phyloP scores from a whole-genome alignment of 1,140 invertebrate species.

The Pristionchus pacificus region DNA sequence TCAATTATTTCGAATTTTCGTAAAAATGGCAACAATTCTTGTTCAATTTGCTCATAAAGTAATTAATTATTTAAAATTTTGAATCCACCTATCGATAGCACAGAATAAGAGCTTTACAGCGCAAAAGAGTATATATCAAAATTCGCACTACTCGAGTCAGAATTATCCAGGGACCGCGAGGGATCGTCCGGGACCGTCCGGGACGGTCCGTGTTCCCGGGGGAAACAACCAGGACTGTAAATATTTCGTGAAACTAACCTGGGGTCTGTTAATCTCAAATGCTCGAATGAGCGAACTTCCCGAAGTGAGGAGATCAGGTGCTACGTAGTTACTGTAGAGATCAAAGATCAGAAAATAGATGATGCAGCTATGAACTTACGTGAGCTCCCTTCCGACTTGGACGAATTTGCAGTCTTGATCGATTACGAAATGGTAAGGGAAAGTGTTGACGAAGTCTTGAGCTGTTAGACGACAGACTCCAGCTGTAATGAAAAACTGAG shows the following conservation, averaged over 20 bases:
- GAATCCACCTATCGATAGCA: too few relatives aligned
- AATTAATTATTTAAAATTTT: too few relatives aligned
- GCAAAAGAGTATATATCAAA: too few relatives aligned
- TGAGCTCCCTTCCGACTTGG: conserved; percentile 50
- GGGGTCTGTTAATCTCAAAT: neutral
- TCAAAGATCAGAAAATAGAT: neutral
- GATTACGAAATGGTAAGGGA: conserved; percentile 60
- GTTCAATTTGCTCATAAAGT: too few relatives aligned
- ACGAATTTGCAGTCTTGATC: conserved; percentile 54
- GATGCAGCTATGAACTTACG: conserved; percentile 25
- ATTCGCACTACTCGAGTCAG: too few relatives aligned
- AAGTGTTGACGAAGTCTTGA: conserved; percentile 38
- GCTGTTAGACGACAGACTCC: conserved; percentile 16
- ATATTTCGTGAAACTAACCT: conserved; percentile 16
- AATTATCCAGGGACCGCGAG: too few relatives aligned
- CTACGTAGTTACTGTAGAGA: neutral
- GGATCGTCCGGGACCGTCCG: too few relatives aligned
- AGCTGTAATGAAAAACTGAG: conserved; percentile 9
- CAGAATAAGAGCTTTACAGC: too few relatives aligned
- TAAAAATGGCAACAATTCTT: too few relatives aligned
- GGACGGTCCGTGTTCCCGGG: too few relatives aligned
- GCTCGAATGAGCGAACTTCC: neutral
- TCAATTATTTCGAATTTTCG: too few relatives aligned
- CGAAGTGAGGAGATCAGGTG: neutral
- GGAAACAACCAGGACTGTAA: too few relatives aligned